These are phyloP conservation scores for Leistus spinibarbis DNA, from an alignment of 2,888 invertebrate species.

Conservation along the genomic window DNA sequence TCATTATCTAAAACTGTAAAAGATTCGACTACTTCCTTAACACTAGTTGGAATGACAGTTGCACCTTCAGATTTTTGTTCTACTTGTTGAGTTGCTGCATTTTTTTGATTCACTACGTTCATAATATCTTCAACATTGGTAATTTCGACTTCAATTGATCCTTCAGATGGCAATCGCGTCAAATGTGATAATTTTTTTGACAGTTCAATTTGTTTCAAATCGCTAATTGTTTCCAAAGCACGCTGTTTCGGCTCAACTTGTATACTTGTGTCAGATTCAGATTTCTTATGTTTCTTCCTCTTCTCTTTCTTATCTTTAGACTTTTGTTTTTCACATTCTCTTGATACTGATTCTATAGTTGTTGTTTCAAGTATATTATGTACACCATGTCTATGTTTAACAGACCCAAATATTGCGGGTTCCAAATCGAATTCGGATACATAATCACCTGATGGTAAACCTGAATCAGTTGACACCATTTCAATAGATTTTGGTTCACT, in stretches of 20 bases:
- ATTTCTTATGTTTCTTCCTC: slow-evolving; percentile 37
- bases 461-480: slow-evolving; percentile 41
- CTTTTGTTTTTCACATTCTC: slow-evolving; percentile 37
- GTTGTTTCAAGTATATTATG: slow-evolving; percentile 27
- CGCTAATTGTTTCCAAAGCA: slow-evolving; percentile 28
- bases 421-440: slow-evolving; percentile 50
- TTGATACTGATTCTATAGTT: slow-evolving; percentile 41
- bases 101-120: slow-evolving; percentile 49
- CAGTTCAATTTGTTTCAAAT: slow-evolving; percentile 46
- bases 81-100: slow-evolving; percentile 19
- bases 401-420: slow-evolving; percentile 68
- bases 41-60: slow-evolving; percentile 11
- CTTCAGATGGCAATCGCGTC: slow-evolving; percentile 34
- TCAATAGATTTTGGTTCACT: slow-evolving; percentile 40
- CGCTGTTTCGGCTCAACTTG: not conserved
- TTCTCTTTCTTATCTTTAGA: slow-evolving; percentile 41
- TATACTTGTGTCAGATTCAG: slow-evolving; percentile 3
- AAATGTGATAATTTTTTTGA: slow-evolving; percentile 51
- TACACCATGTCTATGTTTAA: slow-evolving; percentile 61
- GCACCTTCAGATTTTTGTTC: slow-evolving; percentile 15
- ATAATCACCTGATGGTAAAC: slow-evolving; percentile 34
- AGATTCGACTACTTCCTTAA: slow-evolving; percentile 10
- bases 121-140: slow-evolving; percentile 54
- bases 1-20: slow-evolving; percentile 17
- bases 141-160: slow-evolving; percentile 54